Percentiles rank a stretch among this genome's conserved stretches.
Conservation (phyloP, 2,113 vertebrate genomes). For the Pelobates fuscus region DNA sequence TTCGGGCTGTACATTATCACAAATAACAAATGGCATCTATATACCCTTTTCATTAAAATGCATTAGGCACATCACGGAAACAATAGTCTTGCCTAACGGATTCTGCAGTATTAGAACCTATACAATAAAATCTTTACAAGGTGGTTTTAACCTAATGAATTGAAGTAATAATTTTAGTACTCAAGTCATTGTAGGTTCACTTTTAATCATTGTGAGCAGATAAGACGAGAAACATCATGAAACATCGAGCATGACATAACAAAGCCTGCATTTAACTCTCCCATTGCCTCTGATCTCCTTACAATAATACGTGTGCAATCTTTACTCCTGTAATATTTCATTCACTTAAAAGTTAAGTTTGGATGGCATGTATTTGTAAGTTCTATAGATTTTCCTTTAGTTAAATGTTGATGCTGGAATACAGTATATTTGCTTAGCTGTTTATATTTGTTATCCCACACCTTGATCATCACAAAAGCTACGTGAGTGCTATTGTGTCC, state of each 20-base stretch:
- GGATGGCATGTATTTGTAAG: no score
- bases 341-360: no score
- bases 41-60: constrained; percentile 51
- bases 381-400: no score
- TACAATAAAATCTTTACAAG: constrained; percentile 49
- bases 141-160: constrained; percentile 43
- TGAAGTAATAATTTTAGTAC: constrained; percentile 5
- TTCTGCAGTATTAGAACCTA: constrained; percentile 48
- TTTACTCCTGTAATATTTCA: neutral
- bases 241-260: neutral
- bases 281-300: neutral
- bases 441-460: no score
- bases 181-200: constrained; percentile 1
- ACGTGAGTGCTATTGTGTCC: no score
- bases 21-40: constrained; percentile 60
- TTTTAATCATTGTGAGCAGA: neutral
- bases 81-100: constrained; percentile 25
- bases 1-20: constrained; percentile 54
- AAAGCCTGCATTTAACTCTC: neutral
- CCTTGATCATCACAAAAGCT: no score
- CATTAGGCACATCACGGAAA: constrained; percentile 50
- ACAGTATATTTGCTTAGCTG: no score
- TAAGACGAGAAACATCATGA: neutral
- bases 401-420: no score
- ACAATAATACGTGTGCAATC: neutral